A percentile compares a stretch with the other conserved stretches of the same genome.
These are phyloP conservation scores for Carollia perspicillata DNA, from an alignment of 2,113 vertebrate genomes.

Conservation along the genomic window DNA sequence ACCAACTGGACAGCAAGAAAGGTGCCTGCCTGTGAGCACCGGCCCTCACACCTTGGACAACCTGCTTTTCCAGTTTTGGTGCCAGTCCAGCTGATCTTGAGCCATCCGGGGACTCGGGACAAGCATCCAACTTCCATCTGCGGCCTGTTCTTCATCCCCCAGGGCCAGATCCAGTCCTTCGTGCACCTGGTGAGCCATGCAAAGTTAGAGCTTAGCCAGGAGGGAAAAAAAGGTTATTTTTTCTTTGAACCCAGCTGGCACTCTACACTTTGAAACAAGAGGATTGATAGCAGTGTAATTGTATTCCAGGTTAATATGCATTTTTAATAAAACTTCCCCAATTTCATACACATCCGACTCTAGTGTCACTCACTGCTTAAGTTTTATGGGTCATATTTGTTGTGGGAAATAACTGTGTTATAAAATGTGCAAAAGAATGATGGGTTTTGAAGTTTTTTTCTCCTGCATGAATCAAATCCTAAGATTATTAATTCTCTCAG, in stretches of 20 bases:
- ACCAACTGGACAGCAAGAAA: not conserved
- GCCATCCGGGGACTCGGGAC: not conserved
- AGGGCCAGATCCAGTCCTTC: not conserved
- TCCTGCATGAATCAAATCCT: not conserved
- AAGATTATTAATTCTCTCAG: not conserved
- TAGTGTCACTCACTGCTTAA: not conserved
- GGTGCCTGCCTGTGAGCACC: accelerated
- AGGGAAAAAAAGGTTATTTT: not conserved
- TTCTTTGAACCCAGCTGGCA: not conserved
- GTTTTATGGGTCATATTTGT: not conserved
- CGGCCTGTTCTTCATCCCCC: not conserved
- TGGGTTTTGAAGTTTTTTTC: not conserved
- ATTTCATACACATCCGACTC: not conserved
- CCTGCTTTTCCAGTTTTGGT: not conserved
- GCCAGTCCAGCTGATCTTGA: not conserved
- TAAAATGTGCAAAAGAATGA: not conserved
- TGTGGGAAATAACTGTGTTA: not conserved
- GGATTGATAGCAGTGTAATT: not conserved
- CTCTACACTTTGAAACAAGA: conserved; percentile 26
- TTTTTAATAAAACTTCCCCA: conserved; percentile 6
- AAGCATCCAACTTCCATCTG: not conserved
- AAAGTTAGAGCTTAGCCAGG: not conserved
- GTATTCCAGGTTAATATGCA: not conserved
- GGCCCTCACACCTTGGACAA: not conserved
- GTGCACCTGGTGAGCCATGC: not conserved